Conservation (phyloP, 2,888 invertebrate species). For the Hypomecis punctinalis region DNA sequence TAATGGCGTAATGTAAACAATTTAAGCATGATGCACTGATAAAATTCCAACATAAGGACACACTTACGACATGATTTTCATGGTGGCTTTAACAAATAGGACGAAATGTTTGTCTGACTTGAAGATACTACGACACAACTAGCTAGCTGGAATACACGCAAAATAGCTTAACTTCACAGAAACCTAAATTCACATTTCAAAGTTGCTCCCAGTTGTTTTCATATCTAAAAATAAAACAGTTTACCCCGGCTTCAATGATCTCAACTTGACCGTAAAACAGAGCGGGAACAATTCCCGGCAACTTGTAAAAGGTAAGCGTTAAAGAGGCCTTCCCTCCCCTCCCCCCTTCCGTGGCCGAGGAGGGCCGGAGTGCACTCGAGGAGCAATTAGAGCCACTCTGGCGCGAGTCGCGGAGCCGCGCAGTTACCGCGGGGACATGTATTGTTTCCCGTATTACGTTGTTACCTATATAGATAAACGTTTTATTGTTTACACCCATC, state of each 20-base stretch:
- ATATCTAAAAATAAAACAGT: constrained; percentile 1
- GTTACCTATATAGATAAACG: background rate
- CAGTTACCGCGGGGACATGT: background rate
- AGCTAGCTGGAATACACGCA: too few species aligned
- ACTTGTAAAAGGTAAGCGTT: constrained; percentile 13
- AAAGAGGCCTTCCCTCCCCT: background rate
- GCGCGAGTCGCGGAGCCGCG: constrained; percentile 28
- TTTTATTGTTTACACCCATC: too few species aligned
- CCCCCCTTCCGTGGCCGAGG: background rate
- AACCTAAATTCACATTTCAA: background rate
- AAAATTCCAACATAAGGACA: too few species aligned
- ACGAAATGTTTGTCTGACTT: too few species aligned
- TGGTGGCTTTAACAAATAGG: too few species aligned
- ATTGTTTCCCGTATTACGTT: background rate
- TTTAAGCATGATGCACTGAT: too few species aligned
- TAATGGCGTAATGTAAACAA: too few species aligned
- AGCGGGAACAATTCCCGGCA: constrained; percentile 8
- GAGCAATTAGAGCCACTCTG: constrained; percentile 46
- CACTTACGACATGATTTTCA: too few species aligned
- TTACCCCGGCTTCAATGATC: background rate
- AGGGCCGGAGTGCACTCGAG: constrained; percentile 37
- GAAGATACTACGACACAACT: too few species aligned
- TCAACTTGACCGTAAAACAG: constrained; percentile 11
- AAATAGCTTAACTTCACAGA: background rate
- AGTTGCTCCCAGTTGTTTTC: background rate